Base-by-base conservation (phyloP, 1,140 invertebrate genomes). In the Eciton burchellii region DNA sequence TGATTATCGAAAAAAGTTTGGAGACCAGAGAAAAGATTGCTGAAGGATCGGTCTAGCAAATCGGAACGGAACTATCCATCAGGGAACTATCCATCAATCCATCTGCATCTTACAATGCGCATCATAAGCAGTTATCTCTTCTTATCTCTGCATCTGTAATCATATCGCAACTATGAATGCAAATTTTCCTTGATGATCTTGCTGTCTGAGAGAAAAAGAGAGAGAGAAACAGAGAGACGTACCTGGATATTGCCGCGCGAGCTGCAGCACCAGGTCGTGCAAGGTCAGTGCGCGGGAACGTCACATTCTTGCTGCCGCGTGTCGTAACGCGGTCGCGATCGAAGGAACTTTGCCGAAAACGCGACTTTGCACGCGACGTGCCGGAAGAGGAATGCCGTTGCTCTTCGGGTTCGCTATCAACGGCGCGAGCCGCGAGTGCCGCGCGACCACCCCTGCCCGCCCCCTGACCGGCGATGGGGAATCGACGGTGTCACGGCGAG, bases 321-420 rank as follows among this genome's bases (percentile, higher is more conserved):
- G 82, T 63, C 59, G n/a, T n/a, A 21, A 4, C 2, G 76, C 45
- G 65, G 62, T 24, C 24, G 12, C 43, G 56, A 60, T 6, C 2
- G 54, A 43, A 47, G 57, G 29, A 52, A 41, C 26, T 41, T 66
- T 9, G 9, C 47, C 41, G 14, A 43, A 21, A 54, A 71, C 19
- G 21, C 11, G 4, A n/a, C n/a, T n/a, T n/a, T n/a, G 19, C 77
- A 19, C 24, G 26, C 35, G 26, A 56, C n/a, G 9, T n/a, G n/a
- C n/a, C n/a, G 57, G 3, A 57, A 41, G n/a, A 12, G 41, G 35
- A 21, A 59, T 21, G 19, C 47, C 66, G 47, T 43, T 11, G 8
- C 3, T 70, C 43, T 59, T 52, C 41, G 82, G 66, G 71, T n/a
- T 52, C 62, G 68, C 73, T 45, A 71, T 45, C 71, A 79, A 85